Percentiles rank a stretch among this genome's conserved stretches.
Evolutionary conservation across 2,113 vertebrate genomes (phyloP).

Genomic region (Camelus bactrianus): DNA sequence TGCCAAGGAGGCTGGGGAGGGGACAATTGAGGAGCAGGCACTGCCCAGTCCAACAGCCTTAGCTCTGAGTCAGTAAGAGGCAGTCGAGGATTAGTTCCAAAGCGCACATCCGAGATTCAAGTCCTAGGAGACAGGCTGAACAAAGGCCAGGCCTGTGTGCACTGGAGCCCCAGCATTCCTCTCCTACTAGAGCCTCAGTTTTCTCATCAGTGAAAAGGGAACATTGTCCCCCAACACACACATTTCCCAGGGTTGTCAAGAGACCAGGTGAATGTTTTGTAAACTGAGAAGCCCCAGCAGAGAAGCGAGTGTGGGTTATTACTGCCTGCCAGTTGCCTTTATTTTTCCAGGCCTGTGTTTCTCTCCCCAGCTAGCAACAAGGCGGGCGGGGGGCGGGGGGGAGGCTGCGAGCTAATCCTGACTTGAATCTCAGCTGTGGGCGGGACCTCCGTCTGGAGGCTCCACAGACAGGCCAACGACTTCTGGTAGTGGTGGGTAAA

Average conservation of each 20-base stretch:
- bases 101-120: neutral
- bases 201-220: neutral
- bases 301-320: neutral
- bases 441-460: neutral
- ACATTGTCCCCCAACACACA: neutral
- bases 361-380: constrained; percentile 41
- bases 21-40: neutral
- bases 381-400: neutral
- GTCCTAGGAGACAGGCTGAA: neutral
- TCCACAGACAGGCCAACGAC: neutral
- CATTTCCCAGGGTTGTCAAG: neutral
- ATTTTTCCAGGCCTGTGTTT: constrained; percentile 11
- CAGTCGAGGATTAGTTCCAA: neutral
- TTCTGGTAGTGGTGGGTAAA: neutral
- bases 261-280: neutral
- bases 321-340: neutral
- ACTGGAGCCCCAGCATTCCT: neutral
- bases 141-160: neutral
- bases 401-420: neutral
- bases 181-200: neutral
- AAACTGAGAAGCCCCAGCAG: neutral
- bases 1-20: neutral
- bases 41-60: neutral
- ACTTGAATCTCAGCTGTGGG: neutral
- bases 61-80: neutral